A percentile compares a stretch with the other conserved stretches of the same genome.
Evolutionary conservation across 1,140 invertebrate genomes (phyloP).

Genomic region (Chelonus insularis): DNA sequence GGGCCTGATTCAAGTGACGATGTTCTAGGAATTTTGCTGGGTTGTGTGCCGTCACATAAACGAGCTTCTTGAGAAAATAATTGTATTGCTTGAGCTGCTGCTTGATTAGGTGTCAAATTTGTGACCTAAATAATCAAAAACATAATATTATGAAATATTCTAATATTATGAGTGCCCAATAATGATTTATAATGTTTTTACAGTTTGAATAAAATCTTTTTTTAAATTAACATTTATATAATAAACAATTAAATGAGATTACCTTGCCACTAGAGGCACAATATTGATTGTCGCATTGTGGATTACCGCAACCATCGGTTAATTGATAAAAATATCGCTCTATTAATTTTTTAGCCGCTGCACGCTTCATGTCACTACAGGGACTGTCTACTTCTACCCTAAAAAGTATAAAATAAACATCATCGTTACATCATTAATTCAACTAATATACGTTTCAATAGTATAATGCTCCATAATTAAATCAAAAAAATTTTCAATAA

Average conservation of each 20-base stretch:
- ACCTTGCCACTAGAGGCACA: slow-evolving; percentile 89
- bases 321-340: slow-evolving; percentile 92
- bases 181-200: no score
- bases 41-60: slow-evolving; percentile 74
- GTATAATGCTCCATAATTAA: neutral
- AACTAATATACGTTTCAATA: neutral
- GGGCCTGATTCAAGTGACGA: slow-evolving; percentile 55
- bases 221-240: neutral
- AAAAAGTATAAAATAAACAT: slow-evolving; percentile 15
- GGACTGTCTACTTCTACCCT: slow-evolving; percentile 58
- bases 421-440: neutral
- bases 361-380: slow-evolving; percentile 81
- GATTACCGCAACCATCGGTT: slow-evolving; percentile 86
- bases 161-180: no score
- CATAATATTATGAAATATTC: no score
- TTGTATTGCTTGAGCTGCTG: slow-evolving; percentile 83
- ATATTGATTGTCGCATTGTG: slow-evolving; percentile 78
- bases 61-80: slow-evolving; percentile 82
- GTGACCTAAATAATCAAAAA: slow-evolving; percentile 61
- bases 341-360: slow-evolving; percentile 84
- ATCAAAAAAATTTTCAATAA: neutral
- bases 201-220: no score
- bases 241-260: slow-evolving; percentile 23
- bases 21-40: slow-evolving; percentile 73
- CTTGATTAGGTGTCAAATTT: slow-evolving; percentile 81